Percentiles rank a stretch among this genome's conserved stretches.
Conservation (phyloP, 2,888 invertebrate species). For the Drosophila rellima region DNA sequence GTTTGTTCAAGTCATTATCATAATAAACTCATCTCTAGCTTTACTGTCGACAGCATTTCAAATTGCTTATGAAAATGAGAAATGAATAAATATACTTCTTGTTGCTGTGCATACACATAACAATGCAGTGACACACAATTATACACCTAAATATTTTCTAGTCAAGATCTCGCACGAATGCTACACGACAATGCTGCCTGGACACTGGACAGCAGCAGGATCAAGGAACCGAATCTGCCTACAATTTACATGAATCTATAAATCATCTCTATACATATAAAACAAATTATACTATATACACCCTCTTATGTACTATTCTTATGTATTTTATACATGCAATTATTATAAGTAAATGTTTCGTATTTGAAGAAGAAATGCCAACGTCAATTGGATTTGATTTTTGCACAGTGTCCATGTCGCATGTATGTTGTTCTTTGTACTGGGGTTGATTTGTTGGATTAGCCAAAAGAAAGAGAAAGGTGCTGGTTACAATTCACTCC, state of each 20-base stretch:
- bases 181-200: constrained; percentile 22
- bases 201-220: constrained; percentile 16
- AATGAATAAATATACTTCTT: background rate
- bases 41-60: constrained; percentile 1
- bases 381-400: background rate
- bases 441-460: constrained; percentile 25
- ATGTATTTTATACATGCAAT: constrained; percentile 79
- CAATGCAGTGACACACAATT: constrained; percentile 19
- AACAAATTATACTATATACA: constrained; percentile 48
- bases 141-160: constrained; percentile 54
- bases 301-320: constrained; percentile 77
- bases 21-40: constrained; percentile 1
- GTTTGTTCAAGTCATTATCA: background rate
- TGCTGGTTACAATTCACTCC: constrained; percentile 3
- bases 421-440: constrained; percentile 43
- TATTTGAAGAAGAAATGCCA: constrained; percentile 58
- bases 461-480: constrained; percentile 11
- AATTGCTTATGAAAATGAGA: background rate
- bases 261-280: constrained; percentile 51
- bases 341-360: constrained; percentile 78
- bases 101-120: constrained; percentile 24
- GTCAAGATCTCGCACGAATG: constrained; percentile 71
- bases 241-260: constrained; percentile 64
- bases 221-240: constrained; percentile 75
- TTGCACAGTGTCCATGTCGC: constrained; percentile 11